Evolutionary conservation across 1,140 invertebrate species (phyloP).

Genomic region (Cyrtorhinus lividipennis): DNA sequence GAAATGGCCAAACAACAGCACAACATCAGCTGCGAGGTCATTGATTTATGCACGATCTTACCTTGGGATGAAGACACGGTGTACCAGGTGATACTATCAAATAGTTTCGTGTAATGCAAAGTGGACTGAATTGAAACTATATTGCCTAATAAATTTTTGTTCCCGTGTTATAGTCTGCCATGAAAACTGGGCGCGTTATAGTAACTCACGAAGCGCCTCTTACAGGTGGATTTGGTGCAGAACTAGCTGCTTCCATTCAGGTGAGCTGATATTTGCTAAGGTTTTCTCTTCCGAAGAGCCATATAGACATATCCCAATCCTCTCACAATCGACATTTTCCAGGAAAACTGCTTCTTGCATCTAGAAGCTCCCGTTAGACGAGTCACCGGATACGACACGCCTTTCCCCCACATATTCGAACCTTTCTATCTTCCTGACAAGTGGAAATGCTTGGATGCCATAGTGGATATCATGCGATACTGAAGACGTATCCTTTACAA

Average conservation of each 20-base stretch:
- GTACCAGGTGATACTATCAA: constrained; percentile 65
- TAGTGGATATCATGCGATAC: constrained; percentile 62
- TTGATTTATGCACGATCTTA: constrained; percentile 87
- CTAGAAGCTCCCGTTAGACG: constrained; percentile 83
- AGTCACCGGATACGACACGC: constrained; percentile 93
- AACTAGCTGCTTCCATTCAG: constrained; percentile 87
- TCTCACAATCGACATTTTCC: too few species aligned
- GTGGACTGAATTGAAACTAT: too few species aligned
- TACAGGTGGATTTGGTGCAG: constrained; percentile 91
- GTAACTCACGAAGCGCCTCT: constrained; percentile 93
- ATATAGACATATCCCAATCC: not conserved
- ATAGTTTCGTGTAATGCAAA: too few species aligned
- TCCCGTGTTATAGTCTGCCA: constrained; percentile 61
- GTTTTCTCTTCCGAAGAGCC: too few species aligned
- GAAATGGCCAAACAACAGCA: constrained; percentile 67
- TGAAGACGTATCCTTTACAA: too few species aligned
- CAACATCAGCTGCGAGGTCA: constrained; percentile 77
- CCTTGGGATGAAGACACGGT: constrained; percentile 92
- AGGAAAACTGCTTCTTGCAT: constrained; percentile 89
- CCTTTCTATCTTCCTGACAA: constrained; percentile 91
- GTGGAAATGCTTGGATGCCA: constrained; percentile 73
- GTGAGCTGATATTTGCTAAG: constrained; percentile 33
- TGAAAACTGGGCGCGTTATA: constrained; percentile 82
- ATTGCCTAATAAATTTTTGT: not conserved
- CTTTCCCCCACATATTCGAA: constrained; percentile 93